A percentile compares a stretch with the other conserved stretches of the same genome.
phyloP scores from a whole-genome alignment of 1,140 invertebrate species.

The Caligus rogercresseyi region DNA sequence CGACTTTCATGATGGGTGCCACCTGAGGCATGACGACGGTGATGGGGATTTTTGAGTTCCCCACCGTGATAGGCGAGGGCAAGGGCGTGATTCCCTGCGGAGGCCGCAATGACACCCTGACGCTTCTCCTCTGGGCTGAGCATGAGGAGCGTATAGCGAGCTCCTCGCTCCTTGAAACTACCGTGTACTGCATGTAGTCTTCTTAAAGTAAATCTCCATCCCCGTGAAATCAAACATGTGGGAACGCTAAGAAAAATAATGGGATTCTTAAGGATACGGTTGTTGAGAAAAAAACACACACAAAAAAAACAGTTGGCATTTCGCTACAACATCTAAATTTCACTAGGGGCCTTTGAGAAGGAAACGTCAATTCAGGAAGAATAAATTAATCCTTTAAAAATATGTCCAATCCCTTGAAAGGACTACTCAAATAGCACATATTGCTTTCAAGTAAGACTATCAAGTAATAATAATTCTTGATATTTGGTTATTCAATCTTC shows the following conservation, averaged over 20 bases:
- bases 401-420: neutral
- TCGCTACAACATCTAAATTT: too few relatives aligned
- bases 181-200: conserved; percentile 81
- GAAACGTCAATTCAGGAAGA: too few relatives aligned
- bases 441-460: too few relatives aligned
- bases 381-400: too few relatives aligned
- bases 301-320: too few relatives aligned
- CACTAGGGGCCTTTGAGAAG: too few relatives aligned
- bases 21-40: conserved; percentile 84
- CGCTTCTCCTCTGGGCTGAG: conserved; percentile 49
- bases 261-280: neutral
- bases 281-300: neutral
- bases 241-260: conserved; percentile 34
- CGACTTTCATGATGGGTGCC: conserved; percentile 82
- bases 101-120: conserved; percentile 71
- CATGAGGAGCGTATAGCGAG: conserved; percentile 59
- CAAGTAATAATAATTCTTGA: too few relatives aligned
- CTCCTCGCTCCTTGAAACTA: conserved; percentile 68
- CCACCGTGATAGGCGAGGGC: conserved; percentile 72
- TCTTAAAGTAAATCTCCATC: conserved; percentile 77
- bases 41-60: conserved; percentile 49
- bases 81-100: conserved; percentile 75
- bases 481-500: too few relatives aligned
- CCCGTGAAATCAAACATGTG: conserved; percentile 53
- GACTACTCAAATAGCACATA: neutral